Base-by-base conservation (phyloP, 2,888 invertebrate genomes). In the Rhagophthalmus giganteus region DNA sequence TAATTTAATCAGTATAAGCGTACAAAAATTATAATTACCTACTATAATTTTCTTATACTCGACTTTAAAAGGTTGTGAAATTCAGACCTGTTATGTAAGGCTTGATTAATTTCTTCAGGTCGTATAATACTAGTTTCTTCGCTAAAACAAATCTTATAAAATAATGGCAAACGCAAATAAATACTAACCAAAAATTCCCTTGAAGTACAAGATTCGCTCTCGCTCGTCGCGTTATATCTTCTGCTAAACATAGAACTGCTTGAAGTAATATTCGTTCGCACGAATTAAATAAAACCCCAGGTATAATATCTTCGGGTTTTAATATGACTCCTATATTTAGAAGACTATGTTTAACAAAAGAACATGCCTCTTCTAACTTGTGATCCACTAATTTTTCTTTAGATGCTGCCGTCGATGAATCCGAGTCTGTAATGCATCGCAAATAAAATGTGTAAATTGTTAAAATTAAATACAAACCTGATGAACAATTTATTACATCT, bases 181-280 rank as follows among this genome's bases (percentile, higher is more conserved):
- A 38, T n/a, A 40, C 11, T 28, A 57, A 68, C 68, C 60, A 59
- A 32, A 62, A 64, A 48, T 60, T 56, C 39, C 55, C 55, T 42
- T 58, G 54, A 35, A 61, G 60, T 26, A 71, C 63, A 25, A 63
- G 48, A 58, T 65, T 60, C 48, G 67, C 64, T 28, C 62, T 59
- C 2, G 71, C 65, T 46, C 67, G 64, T 30, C 74, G 56, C 25
- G 74, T 67, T 39, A 82, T 39, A 53, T 80, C 78, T 46, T 80
- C 80, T 0, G 79, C 79, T 54, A 82, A 76, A 58, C 77, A 76
- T 45, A 73, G 72, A 58, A 78, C 61, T 1, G 81, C 80, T 1
- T 80, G 77, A 9, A 80, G 60, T 28, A 83, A 60, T 10, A 79
- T 77, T 1, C 78, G 75, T 59, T 76, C 75, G n/a, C 78, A 71